Conservation (phyloP, 2,888 invertebrate genomes). For the Cantharis flavilabris region DNA sequence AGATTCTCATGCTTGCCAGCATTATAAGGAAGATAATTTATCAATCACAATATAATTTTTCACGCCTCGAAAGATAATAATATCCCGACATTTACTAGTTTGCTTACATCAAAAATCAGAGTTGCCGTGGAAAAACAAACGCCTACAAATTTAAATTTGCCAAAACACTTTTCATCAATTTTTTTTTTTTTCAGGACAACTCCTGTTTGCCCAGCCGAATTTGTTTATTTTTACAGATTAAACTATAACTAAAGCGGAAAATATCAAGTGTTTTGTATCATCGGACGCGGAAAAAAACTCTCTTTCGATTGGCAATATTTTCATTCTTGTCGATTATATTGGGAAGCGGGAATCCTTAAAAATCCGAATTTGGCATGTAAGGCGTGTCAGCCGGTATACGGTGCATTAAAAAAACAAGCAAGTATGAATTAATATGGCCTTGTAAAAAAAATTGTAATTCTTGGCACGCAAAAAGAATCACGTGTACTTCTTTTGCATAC, state of each 20-base stretch:
- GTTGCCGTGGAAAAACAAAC: no score
- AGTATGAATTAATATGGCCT: not conserved
- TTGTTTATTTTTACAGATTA: not conserved
- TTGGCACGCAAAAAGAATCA: not conserved
- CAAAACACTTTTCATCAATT: no score
- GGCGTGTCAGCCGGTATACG: no score
- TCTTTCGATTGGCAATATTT: not conserved
- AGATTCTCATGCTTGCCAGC: no score
- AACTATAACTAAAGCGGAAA: not conserved
- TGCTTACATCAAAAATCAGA: no score
- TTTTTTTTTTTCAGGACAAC: no score
- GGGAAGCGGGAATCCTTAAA: not conserved
- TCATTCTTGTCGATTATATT: not conserved
- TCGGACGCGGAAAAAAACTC: not conserved
- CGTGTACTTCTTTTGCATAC: not conserved
- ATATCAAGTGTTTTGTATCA: not conserved
- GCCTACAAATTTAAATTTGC: no score
- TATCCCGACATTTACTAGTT: no score
- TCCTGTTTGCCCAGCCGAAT: no score
- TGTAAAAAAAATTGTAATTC: not conserved
- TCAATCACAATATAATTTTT: no score
- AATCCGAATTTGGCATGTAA: not conserved
- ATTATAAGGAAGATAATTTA: no score
- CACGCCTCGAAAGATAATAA: no score
- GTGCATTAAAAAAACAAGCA: not conserved